Base-by-base conservation (phyloP, 2,888 invertebrate species). In the Platerodrilus igneus region DNA sequence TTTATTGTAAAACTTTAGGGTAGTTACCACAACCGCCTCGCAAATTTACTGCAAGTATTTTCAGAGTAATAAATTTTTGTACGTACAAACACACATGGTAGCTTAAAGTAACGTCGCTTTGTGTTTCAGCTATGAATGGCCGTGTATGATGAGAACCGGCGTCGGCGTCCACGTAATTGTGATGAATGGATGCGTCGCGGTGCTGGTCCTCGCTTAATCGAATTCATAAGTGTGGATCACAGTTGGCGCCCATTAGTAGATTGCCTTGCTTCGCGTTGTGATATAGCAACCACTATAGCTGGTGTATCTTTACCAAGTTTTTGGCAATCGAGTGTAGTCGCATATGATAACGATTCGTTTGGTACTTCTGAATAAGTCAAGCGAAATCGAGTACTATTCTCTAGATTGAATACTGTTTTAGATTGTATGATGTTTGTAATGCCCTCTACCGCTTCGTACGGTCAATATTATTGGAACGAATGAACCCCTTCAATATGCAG, bases 361-460 rank as follows among this genome's bases (percentile, higher is more conserved):
- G 41, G 37, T 34, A 51, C 51, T 48, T 47, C 42, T 45, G 47
- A 48, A 50, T 51, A 53, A 55, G 53, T 54, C 53, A 52, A 50
- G 51, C 57, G 55, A 48, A 52, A 48, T 55, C 53, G 44, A 59
- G 55, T 49, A 56, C 56, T 51, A 50, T 48, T 53, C 52, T 47
- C 52, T 49, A 53, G 53, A 54, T 57, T 56, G 57, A 52, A 59
- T 57, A 51, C 52, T 56, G 52, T 51, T 52, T 52, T 53, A 52
- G 52, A 53, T 52, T 53, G 55, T n/a, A n/a, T n/a, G n/a, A n/a
- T n/a, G n/a, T 53, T 55, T 55, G 52, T 50, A 45, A 46, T 53
- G 53, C 50, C 53, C 55, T 53, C 45, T 37, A 38, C 36, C 33
- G 26, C 20, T 31, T 29, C 16, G 31, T 21, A 39, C 39, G 46